phyloP scores from a whole-genome alignment of 2,113 vertebrate genomes.

The Poeciliopsis turrubarensis region DNA sequence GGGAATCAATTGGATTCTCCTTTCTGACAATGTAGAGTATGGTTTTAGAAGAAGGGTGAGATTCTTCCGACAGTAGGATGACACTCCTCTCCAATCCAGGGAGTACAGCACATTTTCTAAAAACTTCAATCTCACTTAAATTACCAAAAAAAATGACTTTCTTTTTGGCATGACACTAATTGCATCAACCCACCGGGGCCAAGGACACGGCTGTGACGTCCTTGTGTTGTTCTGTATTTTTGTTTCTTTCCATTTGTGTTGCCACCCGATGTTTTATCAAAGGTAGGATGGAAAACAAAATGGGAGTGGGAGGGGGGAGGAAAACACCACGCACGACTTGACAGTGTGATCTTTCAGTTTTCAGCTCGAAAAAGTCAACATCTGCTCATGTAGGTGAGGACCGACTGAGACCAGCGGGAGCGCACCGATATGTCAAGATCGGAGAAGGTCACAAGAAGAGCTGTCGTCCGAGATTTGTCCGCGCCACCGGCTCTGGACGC shows the following conservation, averaged over 20 bases:
- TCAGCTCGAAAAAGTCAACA: neutral
- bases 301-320: neutral
- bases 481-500: constrained; percentile 19
- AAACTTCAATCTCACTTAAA: neutral
- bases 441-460: constrained; percentile 23
- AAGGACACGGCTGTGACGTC: neutral
- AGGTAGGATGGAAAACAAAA: neutral
- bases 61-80: no score
- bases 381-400: constrained; percentile 27
- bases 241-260: neutral
- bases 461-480: constrained; percentile 42
- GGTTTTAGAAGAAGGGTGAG: no score
- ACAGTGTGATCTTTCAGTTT: constrained; percentile 5
- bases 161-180: neutral
- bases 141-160: neutral
- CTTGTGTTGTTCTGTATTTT: neutral
- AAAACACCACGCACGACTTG: neutral
- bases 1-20: no score
- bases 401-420: constrained; percentile 6
- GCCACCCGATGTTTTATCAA: neutral
- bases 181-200: neutral
- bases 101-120: neutral
- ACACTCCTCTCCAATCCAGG: neutral
- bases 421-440: constrained; percentile 18
- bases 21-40: no score